These are phyloP conservation scores for Rhombomys opimus DNA, from an alignment of 2,113 vertebrate genomes.

Conservation along the genomic window DNA sequence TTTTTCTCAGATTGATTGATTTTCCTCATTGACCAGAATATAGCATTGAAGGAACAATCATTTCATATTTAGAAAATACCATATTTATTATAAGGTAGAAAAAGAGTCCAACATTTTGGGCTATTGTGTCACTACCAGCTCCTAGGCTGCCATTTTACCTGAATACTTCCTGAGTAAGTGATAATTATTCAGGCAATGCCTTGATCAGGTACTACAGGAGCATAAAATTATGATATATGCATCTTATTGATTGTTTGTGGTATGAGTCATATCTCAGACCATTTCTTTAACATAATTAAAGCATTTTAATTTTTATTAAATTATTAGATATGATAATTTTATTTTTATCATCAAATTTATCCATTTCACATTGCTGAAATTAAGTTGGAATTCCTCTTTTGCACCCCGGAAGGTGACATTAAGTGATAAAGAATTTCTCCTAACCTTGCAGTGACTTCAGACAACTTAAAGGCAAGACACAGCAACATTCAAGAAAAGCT, in stretches of 20 bases:
- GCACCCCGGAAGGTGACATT: slow-evolving; percentile 3
- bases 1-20: not conserved
- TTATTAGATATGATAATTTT: not conserved
- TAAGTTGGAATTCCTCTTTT: slow-evolving; percentile 51
- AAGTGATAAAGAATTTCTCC: slow-evolving; percentile 61
- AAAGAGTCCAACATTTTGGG: not conserved
- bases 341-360: slow-evolving; percentile 57
- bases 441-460: slow-evolving; percentile 67
- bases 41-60: not conserved
- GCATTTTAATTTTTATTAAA: not conserved
- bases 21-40: not conserved
- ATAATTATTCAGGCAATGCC: not conserved
- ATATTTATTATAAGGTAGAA: not conserved
- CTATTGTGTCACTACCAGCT: not conserved
- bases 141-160: not conserved
- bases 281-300: not conserved
- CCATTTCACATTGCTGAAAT: slow-evolving; percentile 8
- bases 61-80: not conserved
- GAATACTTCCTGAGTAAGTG: not conserved
- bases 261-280: not conserved
- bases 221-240: not conserved
- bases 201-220: not conserved
- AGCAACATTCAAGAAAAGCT: slow-evolving; percentile 38
- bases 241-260: not conserved
- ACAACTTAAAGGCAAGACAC: slow-evolving; percentile 56